Evolutionary conservation across 35 echinoderm and acorn worm genomes (phyloP), one percentile per base, ranked within the genome.

Genomic region (Apostichopus japonicus): DNA sequence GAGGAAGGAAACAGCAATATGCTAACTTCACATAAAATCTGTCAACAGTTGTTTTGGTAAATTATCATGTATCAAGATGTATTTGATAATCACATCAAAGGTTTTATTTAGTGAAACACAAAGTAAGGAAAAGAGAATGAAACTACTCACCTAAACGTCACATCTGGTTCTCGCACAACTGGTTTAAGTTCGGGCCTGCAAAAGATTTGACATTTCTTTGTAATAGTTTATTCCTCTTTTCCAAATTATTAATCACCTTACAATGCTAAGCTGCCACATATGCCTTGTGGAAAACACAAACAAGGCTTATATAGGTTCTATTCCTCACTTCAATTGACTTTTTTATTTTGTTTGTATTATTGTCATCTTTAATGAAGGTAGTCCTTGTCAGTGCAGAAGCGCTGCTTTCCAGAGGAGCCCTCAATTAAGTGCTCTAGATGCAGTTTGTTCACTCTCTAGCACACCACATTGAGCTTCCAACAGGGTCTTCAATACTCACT

Each of bases 111-210:
- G 2, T 44, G 33, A 44, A 44, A 44, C 33, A 67, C 7, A 67
- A 67, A 44, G 21, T 44, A 54, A 80, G 9, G 83, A 44, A 44
- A 4, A 44, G 33, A 3, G 2, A 44, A 44, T 44, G 33, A 44
- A 44, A 44, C 33, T 44, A 44, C 94, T 98, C 65, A 98, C 96
- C 83, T 98, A 55, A 98, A 75, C 24, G 92, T 92, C 88, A 98
- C 96, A 63, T 98, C 96, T 82, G 92, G 56, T 75, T 98, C 96
- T 65, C 87, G 93, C 56, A 93, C 92, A 4, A 98, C 96, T 83
- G 96, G 92, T 83, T 93, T 95, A 10, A 98, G 71, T 77, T 92
- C 94, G 53, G 94, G 96, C 53, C 96, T 98, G 92, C 8, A 93
- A 90, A 84, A 55, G 23, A 93, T 13, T 91, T 27, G 52, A 55